Base-by-base conservation (phyloP, 2,113 vertebrate species). In the Neodontobutis hainanensis region DNA sequence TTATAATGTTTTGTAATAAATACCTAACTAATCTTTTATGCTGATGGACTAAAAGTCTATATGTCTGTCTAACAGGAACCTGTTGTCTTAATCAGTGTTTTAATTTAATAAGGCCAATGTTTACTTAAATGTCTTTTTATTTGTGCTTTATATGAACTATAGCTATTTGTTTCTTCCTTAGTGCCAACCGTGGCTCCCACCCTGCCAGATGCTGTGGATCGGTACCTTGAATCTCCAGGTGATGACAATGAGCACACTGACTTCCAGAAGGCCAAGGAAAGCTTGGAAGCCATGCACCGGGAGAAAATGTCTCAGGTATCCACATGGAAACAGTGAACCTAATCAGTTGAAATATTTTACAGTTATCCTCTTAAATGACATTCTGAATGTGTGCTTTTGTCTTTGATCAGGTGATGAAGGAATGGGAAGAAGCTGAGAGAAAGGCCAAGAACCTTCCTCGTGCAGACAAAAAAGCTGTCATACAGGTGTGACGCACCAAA, bases 211-310 rank as follows among this genome's bases (percentile, higher is more conserved):
- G 95, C 95, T 0, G 96, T 98, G 27, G 96, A 98, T 58, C 94
- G 93, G 46, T 99, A 99, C 86, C 95, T 99, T 0, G 96, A 98
- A 90, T 94, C 95, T 12, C 95, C 96, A 0, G 95, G 96, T 0
- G 97, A 98, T 12, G 93, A 96, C 66, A 96, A 94, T 0, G 97
- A 99, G 11, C 97, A 99, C 2, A 85, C 92, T 0, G 95, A 94
- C 88, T 99, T 99, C 90, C 95, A 97, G 85, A 97, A 94, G 78
- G 97, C 97, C 0, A 99, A 99, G 85, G 96, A 99, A 75, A 96
- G 96, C 78, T 92, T 99, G 61, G 97, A 99, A 80, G 94, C 97
- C 55, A 93, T 94, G 47, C 96, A 99, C 80, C 93, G 94, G 40
- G 96, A 95, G 73, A 94, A 94, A 67, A 98, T 99, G 97, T 96